Conservation (phyloP, 2,888 invertebrate species). For the Adelognathus sp. region DNA sequence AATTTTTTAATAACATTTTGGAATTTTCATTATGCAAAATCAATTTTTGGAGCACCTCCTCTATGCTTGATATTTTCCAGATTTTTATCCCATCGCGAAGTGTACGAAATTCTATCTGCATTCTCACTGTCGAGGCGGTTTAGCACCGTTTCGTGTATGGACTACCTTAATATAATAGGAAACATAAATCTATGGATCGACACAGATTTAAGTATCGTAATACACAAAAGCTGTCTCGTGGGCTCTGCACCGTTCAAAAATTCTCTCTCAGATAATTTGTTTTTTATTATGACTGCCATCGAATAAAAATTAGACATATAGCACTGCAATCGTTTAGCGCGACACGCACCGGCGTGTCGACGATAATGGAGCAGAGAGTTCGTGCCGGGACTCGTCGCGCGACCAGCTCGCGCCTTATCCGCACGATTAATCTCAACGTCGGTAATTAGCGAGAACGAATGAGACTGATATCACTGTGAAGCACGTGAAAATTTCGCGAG, state of each 20-base stretch:
- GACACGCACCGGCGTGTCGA: neutral
- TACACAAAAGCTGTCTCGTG: too few species aligned
- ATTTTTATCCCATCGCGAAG: too few species aligned
- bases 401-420: slow-evolving; percentile 5
- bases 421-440: slow-evolving; percentile 29
- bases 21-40: too few species aligned
- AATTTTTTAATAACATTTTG: too few species aligned
- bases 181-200: too few species aligned
- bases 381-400: neutral
- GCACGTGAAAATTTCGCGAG: neutral
- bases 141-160: too few species aligned
- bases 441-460: slow-evolving; percentile 31
- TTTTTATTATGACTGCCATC: neutral
- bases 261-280: neutral
- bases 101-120: too few species aligned
- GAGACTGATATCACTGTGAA: slow-evolving; percentile 13
- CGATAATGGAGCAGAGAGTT: neutral
- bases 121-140: too few species aligned
- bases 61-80: too few species aligned
- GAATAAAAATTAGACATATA: neutral
- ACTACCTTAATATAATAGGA: too few species aligned
- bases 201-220: too few species aligned
- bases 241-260: neutral
- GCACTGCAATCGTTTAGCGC: neutral
- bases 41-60: too few species aligned